Evolutionary conservation across 2,888 invertebrate species (phyloP).

Genomic region (Sinohyriopsis cumingii): DNA sequence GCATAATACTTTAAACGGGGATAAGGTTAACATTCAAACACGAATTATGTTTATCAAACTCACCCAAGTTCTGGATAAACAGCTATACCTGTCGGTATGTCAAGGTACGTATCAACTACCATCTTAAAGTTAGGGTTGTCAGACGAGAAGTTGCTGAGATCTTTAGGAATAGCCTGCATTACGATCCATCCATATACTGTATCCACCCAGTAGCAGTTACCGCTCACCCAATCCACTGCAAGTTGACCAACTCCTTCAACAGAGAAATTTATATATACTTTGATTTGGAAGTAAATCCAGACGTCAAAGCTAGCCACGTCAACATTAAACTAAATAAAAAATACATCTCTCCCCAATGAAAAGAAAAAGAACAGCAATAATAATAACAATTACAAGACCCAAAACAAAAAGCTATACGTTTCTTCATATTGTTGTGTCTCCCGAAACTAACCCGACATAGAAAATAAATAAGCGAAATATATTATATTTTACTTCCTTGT

Average conservation of each 20-base stretch:
- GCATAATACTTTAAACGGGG: neutral
- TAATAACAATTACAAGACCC: too few relatives aligned
- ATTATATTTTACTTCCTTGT: too few relatives aligned
- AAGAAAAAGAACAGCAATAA: too few relatives aligned
- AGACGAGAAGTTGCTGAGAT: neutral
- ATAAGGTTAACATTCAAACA: neutral
- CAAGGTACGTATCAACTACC: slow-evolving; percentile 17
- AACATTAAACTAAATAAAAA: too few relatives aligned
- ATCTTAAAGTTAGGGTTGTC: slow-evolving; percentile 10
- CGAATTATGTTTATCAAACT: neutral
- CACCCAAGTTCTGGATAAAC: slow-evolving; percentile 23
- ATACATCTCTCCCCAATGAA: too few relatives aligned
- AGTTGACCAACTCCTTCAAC: slow-evolving; percentile 25
- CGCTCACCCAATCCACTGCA: slow-evolving; percentile 22
- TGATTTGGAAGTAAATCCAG: too few relatives aligned
- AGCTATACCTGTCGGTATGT: slow-evolving; percentile 24
- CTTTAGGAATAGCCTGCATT: slow-evolving; percentile 20
- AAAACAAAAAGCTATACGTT: too few relatives aligned
- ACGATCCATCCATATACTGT: slow-evolving; percentile 27
- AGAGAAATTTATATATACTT: neutral
- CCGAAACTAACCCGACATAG: too few relatives aligned
- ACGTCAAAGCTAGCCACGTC: too few relatives aligned
- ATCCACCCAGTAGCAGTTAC: slow-evolving; percentile 33
- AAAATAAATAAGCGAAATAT: too few relatives aligned
- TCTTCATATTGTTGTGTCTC: too few relatives aligned